These are phyloP conservation scores for Halcyon malimbica DNA, from an alignment of 2,113 vertebrate species.

Conservation along the genomic window DNA sequence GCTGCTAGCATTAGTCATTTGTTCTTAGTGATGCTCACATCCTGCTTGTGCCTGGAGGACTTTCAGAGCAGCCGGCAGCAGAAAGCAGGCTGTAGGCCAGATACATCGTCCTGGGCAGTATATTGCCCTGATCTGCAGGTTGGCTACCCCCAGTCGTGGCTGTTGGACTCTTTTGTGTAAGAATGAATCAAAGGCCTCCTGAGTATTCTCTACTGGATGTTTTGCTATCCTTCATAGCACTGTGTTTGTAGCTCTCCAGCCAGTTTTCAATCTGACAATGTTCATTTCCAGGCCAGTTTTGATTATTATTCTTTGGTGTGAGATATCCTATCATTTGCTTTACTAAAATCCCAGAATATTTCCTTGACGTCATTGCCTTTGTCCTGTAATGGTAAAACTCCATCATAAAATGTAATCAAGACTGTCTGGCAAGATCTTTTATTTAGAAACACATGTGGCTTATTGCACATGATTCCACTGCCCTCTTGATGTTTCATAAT, in stretches of 20 bases:
- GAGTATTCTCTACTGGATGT: background rate
- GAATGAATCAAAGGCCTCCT: background rate
- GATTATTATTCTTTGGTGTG: conserved; percentile 57
- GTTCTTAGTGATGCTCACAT: background rate
- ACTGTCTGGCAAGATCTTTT: conserved; percentile 55
- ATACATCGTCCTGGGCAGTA: background rate
- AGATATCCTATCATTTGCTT: conserved; percentile 52
- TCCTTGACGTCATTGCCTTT: conserved; percentile 57
- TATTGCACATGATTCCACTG: conserved; percentile 24
- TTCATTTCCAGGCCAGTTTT: conserved; percentile 46
- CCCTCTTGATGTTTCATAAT: background rate
- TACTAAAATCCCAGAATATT: conserved; percentile 46
- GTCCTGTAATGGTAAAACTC: conserved; percentile 39
- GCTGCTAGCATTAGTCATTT: conserved; percentile 14
- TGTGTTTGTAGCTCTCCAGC: conserved; percentile 31
- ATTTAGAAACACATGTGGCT: conserved; percentile 59
- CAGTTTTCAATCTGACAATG: conserved; percentile 30
- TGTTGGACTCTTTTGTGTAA: background rate
- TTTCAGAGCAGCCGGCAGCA: conserved; percentile 6
- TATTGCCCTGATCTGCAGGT: background rate
- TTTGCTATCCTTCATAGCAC: conserved; percentile 5
- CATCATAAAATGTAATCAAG: conserved; percentile 63
- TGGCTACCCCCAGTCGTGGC: background rate
- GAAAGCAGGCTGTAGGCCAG: background rate
- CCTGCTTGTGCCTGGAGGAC: background rate